A percentile compares a stretch with the other conserved stretches of the same genome.
phyloP scores from a whole-genome alignment of 2,888 invertebrate species.

The Dicycla oo region DNA sequence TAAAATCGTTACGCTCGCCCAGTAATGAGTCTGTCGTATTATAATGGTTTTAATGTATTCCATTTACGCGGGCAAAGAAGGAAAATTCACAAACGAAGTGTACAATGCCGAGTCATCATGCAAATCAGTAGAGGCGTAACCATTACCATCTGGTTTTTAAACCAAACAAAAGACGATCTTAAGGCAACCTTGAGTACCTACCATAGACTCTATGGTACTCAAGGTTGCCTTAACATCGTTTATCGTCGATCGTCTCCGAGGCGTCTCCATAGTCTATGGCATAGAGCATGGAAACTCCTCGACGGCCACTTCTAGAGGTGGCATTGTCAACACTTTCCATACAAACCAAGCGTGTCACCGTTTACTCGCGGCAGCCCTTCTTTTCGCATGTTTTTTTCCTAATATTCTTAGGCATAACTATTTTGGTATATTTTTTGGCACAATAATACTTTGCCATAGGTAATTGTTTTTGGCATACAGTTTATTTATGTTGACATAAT shows the following conservation, averaged over 20 bases:
- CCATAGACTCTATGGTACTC: neutral
- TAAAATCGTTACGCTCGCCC: slow-evolving; percentile 50
- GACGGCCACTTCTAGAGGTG: neutral
- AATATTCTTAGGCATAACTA: too few species aligned
- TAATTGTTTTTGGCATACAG: too few species aligned
- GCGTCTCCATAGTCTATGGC: too few species aligned
- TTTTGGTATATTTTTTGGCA: too few species aligned
- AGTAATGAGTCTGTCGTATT: slow-evolving; percentile 55
- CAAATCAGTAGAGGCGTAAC: slow-evolving; percentile 58
- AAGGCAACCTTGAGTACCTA: slow-evolving; percentile 21
- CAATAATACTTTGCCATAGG: too few species aligned
- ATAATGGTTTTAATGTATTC: slow-evolving; percentile 64
- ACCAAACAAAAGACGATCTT: slow-evolving; percentile 50
- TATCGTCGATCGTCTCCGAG: too few species aligned
- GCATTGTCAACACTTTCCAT: neutral
- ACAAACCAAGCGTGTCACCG: neutral
- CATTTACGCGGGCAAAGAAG: slow-evolving; percentile 49
- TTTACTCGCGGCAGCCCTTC: too few species aligned
- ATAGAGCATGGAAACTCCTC: neutral
- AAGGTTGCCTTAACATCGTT: too few species aligned
- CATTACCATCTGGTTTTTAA: slow-evolving; percentile 50
- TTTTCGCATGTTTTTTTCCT: too few species aligned
- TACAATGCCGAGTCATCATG: slow-evolving; percentile 61
- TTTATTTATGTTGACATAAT: too few species aligned
- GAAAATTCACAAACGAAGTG: slow-evolving; percentile 60